Conservation (phyloP, 2,113 vertebrate species). For the Sinocyclocheilus rhinocerous region DNA sequence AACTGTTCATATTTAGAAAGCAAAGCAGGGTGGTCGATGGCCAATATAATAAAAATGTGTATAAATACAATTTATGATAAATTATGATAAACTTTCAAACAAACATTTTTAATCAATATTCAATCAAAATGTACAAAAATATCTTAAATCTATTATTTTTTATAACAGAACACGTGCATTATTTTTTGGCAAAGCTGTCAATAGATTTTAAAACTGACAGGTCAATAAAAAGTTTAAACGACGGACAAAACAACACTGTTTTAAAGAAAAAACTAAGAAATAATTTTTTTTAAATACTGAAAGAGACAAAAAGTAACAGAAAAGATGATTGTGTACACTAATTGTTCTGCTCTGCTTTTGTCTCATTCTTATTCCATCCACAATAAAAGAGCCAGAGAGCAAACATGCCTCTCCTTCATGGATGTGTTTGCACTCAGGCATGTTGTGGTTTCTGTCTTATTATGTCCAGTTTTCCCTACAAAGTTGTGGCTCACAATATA, state of each 20-base stretch:
- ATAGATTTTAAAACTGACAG: too few species aligned
- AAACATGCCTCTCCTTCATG: slow-evolving; percentile 20
- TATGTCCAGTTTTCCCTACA: not conserved
- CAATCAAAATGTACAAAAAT: too few species aligned
- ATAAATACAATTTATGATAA: too few species aligned
- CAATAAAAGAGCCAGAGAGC: not conserved
- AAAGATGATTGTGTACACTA: not conserved
- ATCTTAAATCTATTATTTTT: too few species aligned
- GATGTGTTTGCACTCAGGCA: not conserved
- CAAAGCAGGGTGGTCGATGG: too few species aligned
- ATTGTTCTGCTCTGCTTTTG: slow-evolving; percentile 4
- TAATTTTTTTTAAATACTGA: not conserved
- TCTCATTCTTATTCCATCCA: not conserved
- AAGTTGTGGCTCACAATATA: too few species aligned
- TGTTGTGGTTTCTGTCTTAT: not conserved
- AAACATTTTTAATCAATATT: too few species aligned
- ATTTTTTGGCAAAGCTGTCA: too few species aligned
- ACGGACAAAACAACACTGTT: not conserved
- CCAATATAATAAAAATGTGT: too few species aligned
- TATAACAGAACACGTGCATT: too few species aligned
- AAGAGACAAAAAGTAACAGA: not conserved
- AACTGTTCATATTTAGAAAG: too few species aligned
- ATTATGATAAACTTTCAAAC: too few species aligned
- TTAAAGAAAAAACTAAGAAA: not conserved
- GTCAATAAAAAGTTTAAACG: not conserved